Evolutionary conservation across 1,140 invertebrate genomes (phyloP), one percentile per base, ranked within the genome.

Genomic region (Metaphire vulgaris): DNA sequence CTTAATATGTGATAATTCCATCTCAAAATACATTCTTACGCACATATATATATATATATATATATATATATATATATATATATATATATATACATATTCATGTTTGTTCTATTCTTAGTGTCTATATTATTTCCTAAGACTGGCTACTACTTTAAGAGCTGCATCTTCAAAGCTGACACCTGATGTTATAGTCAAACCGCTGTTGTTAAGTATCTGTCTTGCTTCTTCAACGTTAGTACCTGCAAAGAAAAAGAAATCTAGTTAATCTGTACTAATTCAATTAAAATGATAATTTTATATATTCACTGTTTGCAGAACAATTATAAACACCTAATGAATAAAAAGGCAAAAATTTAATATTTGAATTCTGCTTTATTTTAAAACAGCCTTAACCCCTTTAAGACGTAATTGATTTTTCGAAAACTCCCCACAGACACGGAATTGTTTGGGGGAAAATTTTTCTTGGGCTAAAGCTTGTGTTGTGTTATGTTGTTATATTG

Each of bases 161-260:
- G 96, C 97, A 85, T 97, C 92, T 81, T 98, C 95, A 69, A 98
- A 90, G 79, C 89, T 89, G 2, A 93, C 92, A 68, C 93, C 92
- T 14, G 82, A 76, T 69, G 90, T 87, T 80, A 98, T 93, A 26
- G 91, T 89, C 33, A 98, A 86, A 31, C 91, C 91, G 74, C 95
- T 96, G 68, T 95, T 89, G 75, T 90, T 87, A 21, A 98, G 88
- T 77, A 97, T 90, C 78, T 87, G 83, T 79, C 88, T 89, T 0
- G 90, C 91, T 80, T 87, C 89, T 66, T 88, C 85, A 0, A 92
- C 91, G 85, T 93, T 93, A 71, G 91, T 93, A 65, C 84, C 84
- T 85, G 74, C 12, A 78, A 73, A 75, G 74, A 76, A 77, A 76
- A 67, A 16, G 65, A 67, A 73, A 69, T 34, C 28, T 72, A 78